phyloP scores from a whole-genome alignment of 2,888 invertebrate genomes.

The Epinotia bilunana region DNA sequence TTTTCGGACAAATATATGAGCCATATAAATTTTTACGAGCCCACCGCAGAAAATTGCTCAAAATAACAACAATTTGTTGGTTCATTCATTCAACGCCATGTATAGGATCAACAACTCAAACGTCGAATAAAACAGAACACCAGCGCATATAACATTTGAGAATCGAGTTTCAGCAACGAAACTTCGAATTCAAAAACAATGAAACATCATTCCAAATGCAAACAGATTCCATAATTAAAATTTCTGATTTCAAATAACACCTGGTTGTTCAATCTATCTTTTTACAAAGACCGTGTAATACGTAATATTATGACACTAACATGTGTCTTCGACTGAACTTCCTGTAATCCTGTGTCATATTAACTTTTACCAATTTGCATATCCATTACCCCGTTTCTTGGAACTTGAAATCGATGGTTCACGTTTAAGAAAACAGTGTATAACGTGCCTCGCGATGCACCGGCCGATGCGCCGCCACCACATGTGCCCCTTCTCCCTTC shows the following conservation, averaged over 20 bases:
- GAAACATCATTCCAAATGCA: constrained; percentile 11
- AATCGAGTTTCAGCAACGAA: background rate
- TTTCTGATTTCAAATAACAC: constrained; percentile 45
- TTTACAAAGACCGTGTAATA: constrained; percentile 53
- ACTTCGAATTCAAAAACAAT: constrained; percentile 24
- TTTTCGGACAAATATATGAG: constrained; percentile 38
- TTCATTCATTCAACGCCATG: constrained; percentile 23
- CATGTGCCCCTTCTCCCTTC: constrained; percentile 58
- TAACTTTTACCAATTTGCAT: constrained; percentile 1
- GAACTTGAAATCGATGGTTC: constrained; percentile 6
- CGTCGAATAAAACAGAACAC: constrained; percentile 1
- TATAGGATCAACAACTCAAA: constrained; percentile 25
- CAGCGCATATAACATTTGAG: background rate
- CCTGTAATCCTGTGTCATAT: constrained; percentile 49
- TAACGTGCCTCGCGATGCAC: constrained; percentile 33
- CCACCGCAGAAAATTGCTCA: constrained; percentile 41
- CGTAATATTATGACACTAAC: constrained; percentile 54
- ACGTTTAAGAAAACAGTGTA: constrained; percentile 55
- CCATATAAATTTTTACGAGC: constrained; percentile 44
- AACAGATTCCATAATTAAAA: constrained; percentile 27
- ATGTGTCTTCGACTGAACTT: constrained; percentile 53
- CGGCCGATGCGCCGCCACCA: constrained; percentile 47
- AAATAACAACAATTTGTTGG: constrained; percentile 41
- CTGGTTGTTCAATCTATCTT: constrained; percentile 53
- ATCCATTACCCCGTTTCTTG: constrained; percentile 38